These are phyloP conservation scores for Teleiodes luculella DNA, from an alignment of 2,888 invertebrate genomes.

Conservation along the genomic window DNA sequence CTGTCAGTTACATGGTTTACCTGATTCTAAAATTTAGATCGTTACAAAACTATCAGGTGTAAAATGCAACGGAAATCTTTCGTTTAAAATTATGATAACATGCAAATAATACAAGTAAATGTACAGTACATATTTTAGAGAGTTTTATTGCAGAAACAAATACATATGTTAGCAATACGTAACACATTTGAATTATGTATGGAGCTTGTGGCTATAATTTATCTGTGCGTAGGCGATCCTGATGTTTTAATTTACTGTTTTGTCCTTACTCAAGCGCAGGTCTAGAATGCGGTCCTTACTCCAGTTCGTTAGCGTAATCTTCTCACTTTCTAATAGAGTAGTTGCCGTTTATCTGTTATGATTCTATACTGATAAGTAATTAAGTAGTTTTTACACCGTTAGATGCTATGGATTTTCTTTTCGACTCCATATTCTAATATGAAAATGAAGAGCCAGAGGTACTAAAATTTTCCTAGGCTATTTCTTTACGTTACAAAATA, in stretches of 20 bases:
- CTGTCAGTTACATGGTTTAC: constrained; percentile 43
- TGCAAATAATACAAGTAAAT: too few relatives aligned
- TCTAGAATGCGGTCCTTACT: constrained; percentile 38
- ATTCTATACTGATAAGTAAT: constrained; percentile 25
- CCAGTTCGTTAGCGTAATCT: constrained; percentile 56
- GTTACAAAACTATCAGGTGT: neutral
- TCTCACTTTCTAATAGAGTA: constrained; percentile 55
- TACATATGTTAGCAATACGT: constrained; percentile 43
- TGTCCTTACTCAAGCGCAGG: constrained; percentile 44
- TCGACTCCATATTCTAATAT: neutral
- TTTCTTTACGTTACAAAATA: too few relatives aligned
- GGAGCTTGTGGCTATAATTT: constrained; percentile 43
- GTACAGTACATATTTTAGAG: constrained; percentile 20
- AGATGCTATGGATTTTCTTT: neutral
- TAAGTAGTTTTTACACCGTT: neutral
- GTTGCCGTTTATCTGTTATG: constrained; percentile 41
- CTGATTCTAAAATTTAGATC: constrained; percentile 23
- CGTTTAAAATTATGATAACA: too few relatives aligned
- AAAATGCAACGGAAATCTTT: too few relatives aligned
- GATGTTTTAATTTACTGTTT: constrained; percentile 53
- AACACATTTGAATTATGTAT: constrained; percentile 61
- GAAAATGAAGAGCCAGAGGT: neutral
- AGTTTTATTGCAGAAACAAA: constrained; percentile 58
- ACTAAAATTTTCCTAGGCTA: neutral
- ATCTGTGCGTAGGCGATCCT: constrained; percentile 54